These are phyloP conservation scores for Caracal caracal DNA, from an alignment of 2,113 vertebrate species.

Conservation along the genomic window DNA sequence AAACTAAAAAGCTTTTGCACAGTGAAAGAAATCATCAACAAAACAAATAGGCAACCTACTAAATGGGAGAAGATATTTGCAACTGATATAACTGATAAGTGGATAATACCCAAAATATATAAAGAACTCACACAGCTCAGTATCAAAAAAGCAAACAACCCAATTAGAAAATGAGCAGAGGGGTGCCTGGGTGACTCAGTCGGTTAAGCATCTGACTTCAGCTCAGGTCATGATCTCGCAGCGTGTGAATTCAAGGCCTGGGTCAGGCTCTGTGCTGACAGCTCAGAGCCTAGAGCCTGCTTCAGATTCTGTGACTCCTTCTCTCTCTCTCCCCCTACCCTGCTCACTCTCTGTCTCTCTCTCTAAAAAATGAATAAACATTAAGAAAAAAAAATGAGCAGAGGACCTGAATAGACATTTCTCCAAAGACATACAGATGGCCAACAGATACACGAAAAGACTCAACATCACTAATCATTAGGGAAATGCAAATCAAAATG, in stretches of 20 bases:
- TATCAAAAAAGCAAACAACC: background rate
- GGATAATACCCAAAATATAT: background rate
- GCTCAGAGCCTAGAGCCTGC: too few relatives aligned
- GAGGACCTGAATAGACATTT: background rate
- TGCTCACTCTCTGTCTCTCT: too few relatives aligned
- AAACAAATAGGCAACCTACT: background rate
- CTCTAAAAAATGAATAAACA: too few relatives aligned
- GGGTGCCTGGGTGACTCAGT: too few relatives aligned
- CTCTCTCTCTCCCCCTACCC: too few relatives aligned
- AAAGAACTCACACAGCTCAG: background rate
- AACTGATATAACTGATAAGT: background rate
- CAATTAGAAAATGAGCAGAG: background rate
- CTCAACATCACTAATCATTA: background rate
- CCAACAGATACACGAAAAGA: background rate
- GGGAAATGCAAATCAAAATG: background rate
- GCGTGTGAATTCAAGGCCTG: too few relatives aligned
- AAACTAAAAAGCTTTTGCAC: background rate
- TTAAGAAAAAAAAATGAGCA: background rate
- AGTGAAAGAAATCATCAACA: background rate
- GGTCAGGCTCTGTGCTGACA: too few relatives aligned
- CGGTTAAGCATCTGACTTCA: too few relatives aligned
- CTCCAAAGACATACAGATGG: background rate
- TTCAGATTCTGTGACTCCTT: too few relatives aligned
- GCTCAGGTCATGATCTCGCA: too few relatives aligned
- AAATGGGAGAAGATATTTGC: background rate